Conservation (phyloP, 1,140 invertebrate genomes). For the Dreissena polymorpha region DNA sequence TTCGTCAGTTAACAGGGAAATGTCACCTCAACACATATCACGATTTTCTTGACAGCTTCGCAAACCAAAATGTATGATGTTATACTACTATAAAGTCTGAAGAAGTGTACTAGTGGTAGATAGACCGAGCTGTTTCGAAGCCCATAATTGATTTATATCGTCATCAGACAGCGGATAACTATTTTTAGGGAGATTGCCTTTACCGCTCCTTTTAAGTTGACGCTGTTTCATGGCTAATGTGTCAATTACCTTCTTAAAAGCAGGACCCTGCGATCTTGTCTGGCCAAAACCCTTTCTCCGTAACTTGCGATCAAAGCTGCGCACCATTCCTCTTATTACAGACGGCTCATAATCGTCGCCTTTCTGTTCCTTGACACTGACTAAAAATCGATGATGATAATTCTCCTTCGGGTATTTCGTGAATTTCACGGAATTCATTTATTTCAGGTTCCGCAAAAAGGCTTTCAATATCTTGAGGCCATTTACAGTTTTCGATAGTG, state of each 20-base stretch:
- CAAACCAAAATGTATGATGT: too few relatives aligned
- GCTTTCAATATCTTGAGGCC: not conserved
- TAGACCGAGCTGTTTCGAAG: not conserved
- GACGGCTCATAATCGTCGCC: not conserved
- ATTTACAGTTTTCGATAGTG: not conserved
- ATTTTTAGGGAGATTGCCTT: constrained; percentile 11
- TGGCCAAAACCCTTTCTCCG: not conserved
- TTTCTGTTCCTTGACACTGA: not conserved
- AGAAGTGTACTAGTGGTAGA: not conserved
- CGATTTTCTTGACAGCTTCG: too few relatives aligned
- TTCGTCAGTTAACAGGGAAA: too few relatives aligned
- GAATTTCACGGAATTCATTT: not conserved
- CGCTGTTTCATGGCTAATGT: not conserved
- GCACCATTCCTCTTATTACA: too few relatives aligned
- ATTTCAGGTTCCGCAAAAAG: not conserved
- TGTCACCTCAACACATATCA: too few relatives aligned
- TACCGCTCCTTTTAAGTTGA: not conserved
- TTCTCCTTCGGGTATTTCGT: not conserved
- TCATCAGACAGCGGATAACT: too few relatives aligned
- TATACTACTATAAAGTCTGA: constrained; percentile 1
- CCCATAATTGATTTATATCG: too few relatives aligned
- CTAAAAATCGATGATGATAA: not conserved
- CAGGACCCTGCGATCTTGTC: too few relatives aligned
- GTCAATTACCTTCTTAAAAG: not conserved
- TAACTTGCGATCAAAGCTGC: not conserved